Base-by-base conservation (phyloP, 2,888 invertebrate species). In the Julus scanicus region DNA sequence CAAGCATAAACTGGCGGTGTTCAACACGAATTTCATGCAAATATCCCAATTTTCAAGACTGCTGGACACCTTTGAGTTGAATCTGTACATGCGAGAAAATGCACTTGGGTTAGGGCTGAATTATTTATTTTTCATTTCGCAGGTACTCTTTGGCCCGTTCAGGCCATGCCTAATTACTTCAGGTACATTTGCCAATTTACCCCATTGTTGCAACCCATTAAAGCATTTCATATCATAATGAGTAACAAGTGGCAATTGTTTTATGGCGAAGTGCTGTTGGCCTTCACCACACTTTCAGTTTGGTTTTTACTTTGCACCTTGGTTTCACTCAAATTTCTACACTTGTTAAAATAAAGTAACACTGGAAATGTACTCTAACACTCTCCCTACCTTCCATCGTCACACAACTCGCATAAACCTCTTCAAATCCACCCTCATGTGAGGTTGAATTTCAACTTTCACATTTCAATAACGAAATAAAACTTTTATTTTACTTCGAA, bases 111-210 rank as follows among this genome's bases (percentile, higher is more conserved):
- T 44, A 8, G 44, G 44, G 44, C 29, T 29, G 29, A 29, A 29
- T 29, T 29, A 29, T 44, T 44, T 44, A 8, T 71, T 71, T 63
- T 71, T 29, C 29, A 9, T 29, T 48, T 84, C 20, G 3, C 40
- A 84, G 84, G 44, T 40, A 1, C 40, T 2, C 2, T 84, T n/a
- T 44, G n/a, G 40, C 84, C 84, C 0, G 0, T 84, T 2, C 40
- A 84, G 13, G 40, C 84, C 17, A 84, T 84, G 84, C 15, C 84
- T 13, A 4, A 8, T 15, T 84, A 15, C 40, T 39, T 40, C 20
- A 39, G 11, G 40, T 84, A 84, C 40, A 40, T 84, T 84, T 84
- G 84, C 9, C 9, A 84, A 8, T n/a, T n/a, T 20, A 84, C 84
- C 2, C 84, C 84, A 9, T 40, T 40, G 13, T n/a, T n/a, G 40